Conservation (phyloP, 2,113 vertebrate genomes). For the Chaenogobius annularis region DNA sequence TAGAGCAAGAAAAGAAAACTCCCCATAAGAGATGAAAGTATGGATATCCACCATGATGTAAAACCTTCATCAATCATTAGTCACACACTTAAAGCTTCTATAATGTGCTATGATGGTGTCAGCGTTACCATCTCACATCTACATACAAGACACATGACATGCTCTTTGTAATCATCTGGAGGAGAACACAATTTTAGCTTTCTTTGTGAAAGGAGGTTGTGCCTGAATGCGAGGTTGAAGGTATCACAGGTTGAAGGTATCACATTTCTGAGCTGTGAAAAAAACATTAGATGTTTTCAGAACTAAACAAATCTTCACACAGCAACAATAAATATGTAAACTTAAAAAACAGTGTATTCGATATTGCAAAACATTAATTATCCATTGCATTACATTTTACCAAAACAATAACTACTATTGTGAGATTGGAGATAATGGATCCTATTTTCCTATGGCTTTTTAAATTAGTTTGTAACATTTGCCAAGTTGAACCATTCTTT, state of each 20-base stretch:
- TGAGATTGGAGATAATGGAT: not conserved
- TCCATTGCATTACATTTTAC: not conserved
- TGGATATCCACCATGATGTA: not conserved
- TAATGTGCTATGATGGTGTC: conserved; percentile 7
- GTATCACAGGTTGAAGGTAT: too few relatives aligned
- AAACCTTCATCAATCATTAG: conserved; percentile 5
- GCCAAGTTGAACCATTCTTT: not conserved
- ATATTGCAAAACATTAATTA: not conserved
- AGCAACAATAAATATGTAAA: not conserved
- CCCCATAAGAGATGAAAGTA: not conserved
- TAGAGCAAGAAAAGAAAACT: not conserved
- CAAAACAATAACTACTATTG: not conserved
- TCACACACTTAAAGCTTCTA: conserved; percentile 9
- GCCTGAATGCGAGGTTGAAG: not conserved
- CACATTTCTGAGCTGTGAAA: not conserved
- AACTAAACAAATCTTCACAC: not conserved
- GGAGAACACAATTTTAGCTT: conserved; percentile 9
- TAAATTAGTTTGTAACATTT: not conserved
- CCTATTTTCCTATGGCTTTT: not conserved
- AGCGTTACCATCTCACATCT: not conserved
- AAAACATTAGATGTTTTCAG: not conserved
- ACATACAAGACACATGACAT: conserved; percentile 16
- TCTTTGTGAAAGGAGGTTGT: conserved; percentile 13
- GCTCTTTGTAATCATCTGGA: conserved; percentile 31
- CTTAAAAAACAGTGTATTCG: too few relatives aligned